phyloP scores from a whole-genome alignment of 2,888 invertebrate genomes.

The Orthonevra nobilis region DNA sequence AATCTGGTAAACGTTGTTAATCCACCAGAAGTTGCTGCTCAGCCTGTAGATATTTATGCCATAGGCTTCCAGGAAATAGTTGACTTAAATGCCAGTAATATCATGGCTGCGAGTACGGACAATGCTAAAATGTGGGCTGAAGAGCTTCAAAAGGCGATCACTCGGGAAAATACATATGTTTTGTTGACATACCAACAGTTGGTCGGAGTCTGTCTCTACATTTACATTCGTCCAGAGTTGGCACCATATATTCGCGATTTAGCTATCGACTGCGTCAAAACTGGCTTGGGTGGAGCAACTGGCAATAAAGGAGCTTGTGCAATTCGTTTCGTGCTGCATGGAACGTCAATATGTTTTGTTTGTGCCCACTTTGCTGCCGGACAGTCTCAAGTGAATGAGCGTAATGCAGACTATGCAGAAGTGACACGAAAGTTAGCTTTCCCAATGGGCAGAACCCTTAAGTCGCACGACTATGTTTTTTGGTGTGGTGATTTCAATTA shows the following conservation, averaged over 20 bases:
- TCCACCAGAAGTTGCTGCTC: slow-evolving; percentile 78
- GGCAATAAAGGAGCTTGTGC: slow-evolving; percentile 98
- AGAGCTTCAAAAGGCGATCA: slow-evolving; percentile 94
- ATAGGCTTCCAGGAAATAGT: slow-evolving; percentile 99
- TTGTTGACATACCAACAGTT: slow-evolving; percentile 95
- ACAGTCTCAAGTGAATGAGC: slow-evolving; percentile 95
- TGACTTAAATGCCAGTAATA: slow-evolving; percentile 98
- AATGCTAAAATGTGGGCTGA: slow-evolving; percentile 97
- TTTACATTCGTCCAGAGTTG: slow-evolving; percentile 94
- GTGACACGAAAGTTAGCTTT: slow-evolving; percentile 94
- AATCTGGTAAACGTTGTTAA: slow-evolving; percentile 81
- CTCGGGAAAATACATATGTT: slow-evolving; percentile 92
- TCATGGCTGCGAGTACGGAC: slow-evolving; percentile 95
- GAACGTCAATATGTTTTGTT: slow-evolving; percentile 97
- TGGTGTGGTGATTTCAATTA: slow-evolving; percentile 99
- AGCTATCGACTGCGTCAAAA: slow-evolving; percentile 97
- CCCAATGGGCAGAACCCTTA: slow-evolving; percentile 94
- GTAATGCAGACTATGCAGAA: slow-evolving; percentile 98
- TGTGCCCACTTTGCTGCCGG: slow-evolving; percentile 99
- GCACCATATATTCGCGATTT: slow-evolving; percentile 95
- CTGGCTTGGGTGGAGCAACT: slow-evolving; percentile 98
- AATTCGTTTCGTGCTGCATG: slow-evolving; percentile 93
- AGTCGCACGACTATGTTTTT: slow-evolving; percentile 98
- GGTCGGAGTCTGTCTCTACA: slow-evolving; percentile 98
- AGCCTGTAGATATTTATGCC: slow-evolving; percentile 94